phyloP scores from a whole-genome alignment of 92 coral and sea anemone species.

The Porites lobata region DNA sequence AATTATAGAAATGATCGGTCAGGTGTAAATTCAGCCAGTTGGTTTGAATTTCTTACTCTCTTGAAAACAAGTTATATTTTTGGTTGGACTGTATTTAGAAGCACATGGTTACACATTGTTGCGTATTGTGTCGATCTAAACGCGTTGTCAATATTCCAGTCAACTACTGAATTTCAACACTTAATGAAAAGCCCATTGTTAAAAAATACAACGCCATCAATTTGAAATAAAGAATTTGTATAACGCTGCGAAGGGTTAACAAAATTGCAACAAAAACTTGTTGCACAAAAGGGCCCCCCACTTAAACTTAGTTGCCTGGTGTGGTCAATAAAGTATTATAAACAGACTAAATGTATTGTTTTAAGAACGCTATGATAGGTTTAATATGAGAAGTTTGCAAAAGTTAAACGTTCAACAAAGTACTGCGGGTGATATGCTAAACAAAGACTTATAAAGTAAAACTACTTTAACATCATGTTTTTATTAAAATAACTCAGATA shows the following conservation, averaged over 20 bases:
- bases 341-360: neutral
- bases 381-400: neutral
- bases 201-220: neutral
- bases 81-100: neutral
- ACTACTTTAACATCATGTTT: too few relatives aligned
- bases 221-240: neutral
- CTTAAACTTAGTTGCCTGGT: neutral
- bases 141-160: neutral
- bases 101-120: conserved; percentile 30
- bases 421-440: neutral
- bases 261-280: neutral
- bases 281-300: neutral
- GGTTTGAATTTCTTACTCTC: neutral
- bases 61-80: neutral
- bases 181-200: neutral
- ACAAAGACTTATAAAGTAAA: neutral
- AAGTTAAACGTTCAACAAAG: neutral
- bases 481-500: too few relatives aligned
- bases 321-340: neutral
- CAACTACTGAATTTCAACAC: neutral
- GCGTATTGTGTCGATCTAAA: conserved; percentile 13
- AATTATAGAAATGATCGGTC: neutral
- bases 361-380: neutral
- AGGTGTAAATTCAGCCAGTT: neutral
- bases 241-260: neutral